A percentile compares a stretch with the other conserved stretches of the same genome.
Evolutionary conservation across 2,888 invertebrate species (phyloP).

Genomic region (Phyllotreta cruciferae): DNA sequence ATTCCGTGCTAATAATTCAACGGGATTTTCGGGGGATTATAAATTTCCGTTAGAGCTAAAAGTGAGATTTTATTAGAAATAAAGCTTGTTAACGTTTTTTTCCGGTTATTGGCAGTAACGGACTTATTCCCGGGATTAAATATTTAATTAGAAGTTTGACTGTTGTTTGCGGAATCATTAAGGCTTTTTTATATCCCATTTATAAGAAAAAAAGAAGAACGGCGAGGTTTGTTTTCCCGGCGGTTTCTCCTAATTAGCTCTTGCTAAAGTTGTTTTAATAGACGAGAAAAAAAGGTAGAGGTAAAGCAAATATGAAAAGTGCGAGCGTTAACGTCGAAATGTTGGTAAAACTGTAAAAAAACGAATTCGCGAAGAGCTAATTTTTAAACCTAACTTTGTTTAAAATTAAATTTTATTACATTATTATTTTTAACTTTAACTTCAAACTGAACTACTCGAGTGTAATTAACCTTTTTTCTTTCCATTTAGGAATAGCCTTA

Average conservation of each 20-base stretch:
- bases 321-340: too few species aligned
- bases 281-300: too few species aligned
- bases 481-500: not conserved
- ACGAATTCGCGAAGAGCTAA: too few species aligned
- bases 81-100: constrained; percentile 5
- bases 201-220: constrained; percentile 1
- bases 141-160: constrained; percentile 8
- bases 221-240: not conserved
- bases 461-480: not conserved
- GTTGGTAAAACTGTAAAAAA: too few species aligned
- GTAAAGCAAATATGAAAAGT: too few species aligned
- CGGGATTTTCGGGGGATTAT: constrained; percentile 8
- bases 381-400: too few species aligned
- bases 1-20: constrained; percentile 36
- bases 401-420: too few species aligned
- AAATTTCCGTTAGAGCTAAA: constrained; percentile 9
- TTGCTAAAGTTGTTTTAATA: constrained; percentile 2
- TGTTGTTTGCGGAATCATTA: constrained; percentile 8
- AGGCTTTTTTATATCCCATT: constrained; percentile 7
- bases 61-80: not conserved
- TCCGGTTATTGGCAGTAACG: not conserved
- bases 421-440: too few species aligned
- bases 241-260: not conserved
- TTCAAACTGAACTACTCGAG: not conserved
- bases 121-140: constrained; percentile 8